Conservation (phyloP, 1,140 invertebrate species). For the Zaprionus capensis region DNA sequence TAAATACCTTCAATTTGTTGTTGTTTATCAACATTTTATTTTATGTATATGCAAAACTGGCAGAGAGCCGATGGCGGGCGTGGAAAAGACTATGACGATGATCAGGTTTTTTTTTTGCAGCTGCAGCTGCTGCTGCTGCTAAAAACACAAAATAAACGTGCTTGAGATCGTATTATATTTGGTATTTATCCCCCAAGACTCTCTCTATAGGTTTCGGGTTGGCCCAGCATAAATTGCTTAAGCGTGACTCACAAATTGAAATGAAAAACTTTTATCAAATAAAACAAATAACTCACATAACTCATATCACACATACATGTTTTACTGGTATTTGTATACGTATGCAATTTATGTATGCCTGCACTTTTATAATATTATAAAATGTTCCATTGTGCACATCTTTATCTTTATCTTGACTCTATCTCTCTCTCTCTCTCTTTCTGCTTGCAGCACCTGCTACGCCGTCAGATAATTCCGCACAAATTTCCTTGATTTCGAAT, state of each 20-base stretch:
- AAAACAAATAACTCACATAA: background rate
- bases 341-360: background rate
- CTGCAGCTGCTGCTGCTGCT: slow-evolving; percentile 43
- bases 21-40: slow-evolving; percentile 45
- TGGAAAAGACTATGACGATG: slow-evolving; percentile 61
- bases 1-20: slow-evolving; percentile 11
- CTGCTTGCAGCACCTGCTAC: slow-evolving; percentile 19
- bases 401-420: slow-evolving; percentile 17
- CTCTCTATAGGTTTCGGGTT: too few relatives aligned
- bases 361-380: background rate
- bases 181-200: background rate
- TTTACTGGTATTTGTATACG: background rate
- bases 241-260: slow-evolving; percentile 3
- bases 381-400: background rate
- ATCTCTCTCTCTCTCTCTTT: slow-evolving; percentile 1
- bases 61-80: slow-evolving; percentile 53
- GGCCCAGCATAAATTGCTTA: background rate
- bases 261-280: background rate
- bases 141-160: slow-evolving; percentile 6
- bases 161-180: slow-evolving; percentile 6
- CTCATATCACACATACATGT: background rate
- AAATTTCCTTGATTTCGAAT: slow-evolving; percentile 58
- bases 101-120: slow-evolving; percentile 77
- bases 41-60: slow-evolving; percentile 60
- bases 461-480: slow-evolving; percentile 22